A percentile compares a stretch with the other conserved stretches of the same genome.
Conservation (phyloP, 2,888 invertebrate genomes). For the Neoascia interrupta region DNA sequence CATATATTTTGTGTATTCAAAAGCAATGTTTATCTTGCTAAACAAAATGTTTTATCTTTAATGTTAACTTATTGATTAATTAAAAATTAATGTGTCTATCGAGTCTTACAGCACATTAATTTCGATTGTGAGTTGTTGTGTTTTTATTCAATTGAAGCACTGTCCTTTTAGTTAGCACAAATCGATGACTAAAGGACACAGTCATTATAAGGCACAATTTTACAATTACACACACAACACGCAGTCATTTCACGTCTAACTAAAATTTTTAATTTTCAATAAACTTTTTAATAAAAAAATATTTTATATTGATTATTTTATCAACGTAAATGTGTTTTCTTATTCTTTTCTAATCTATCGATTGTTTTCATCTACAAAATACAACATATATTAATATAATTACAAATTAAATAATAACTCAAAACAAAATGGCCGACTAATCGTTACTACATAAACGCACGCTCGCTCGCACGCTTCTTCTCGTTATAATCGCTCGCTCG, state of each 20-base stretch:
- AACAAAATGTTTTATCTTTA: not conserved
- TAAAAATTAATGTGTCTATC: too few relatives aligned
- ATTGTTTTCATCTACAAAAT: slow-evolving; percentile 43
- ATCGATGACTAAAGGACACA: too few relatives aligned
- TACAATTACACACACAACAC: slow-evolving; percentile 21
- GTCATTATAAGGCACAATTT: not conserved
- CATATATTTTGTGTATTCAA: not conserved
- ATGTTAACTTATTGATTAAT: not conserved
- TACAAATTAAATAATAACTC: slow-evolving; percentile 11
- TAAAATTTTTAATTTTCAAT: not conserved
- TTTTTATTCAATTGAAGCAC: slow-evolving; percentile 12
- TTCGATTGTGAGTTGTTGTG: slow-evolving; percentile 50
- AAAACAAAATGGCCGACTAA: slow-evolving; percentile 59
- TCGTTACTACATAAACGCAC: slow-evolving; percentile 48
- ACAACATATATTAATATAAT: slow-evolving; percentile 1
- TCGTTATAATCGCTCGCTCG: slow-evolving; percentile 54
- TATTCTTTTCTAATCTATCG: slow-evolving; percentile 33
- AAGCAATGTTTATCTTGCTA: not conserved
- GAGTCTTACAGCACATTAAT: slow-evolving; percentile 20
- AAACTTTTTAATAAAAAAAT: not conserved
- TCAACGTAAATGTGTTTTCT: slow-evolving; percentile 32
- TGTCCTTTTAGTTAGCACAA: too few relatives aligned
- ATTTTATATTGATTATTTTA: slow-evolving; percentile 7
- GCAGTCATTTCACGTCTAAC: slow-evolving; percentile 47
- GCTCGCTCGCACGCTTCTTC: slow-evolving; percentile 60